phyloP scores from a whole-genome alignment of 2,888 invertebrate genomes.

The Drosophila cognata region DNA sequence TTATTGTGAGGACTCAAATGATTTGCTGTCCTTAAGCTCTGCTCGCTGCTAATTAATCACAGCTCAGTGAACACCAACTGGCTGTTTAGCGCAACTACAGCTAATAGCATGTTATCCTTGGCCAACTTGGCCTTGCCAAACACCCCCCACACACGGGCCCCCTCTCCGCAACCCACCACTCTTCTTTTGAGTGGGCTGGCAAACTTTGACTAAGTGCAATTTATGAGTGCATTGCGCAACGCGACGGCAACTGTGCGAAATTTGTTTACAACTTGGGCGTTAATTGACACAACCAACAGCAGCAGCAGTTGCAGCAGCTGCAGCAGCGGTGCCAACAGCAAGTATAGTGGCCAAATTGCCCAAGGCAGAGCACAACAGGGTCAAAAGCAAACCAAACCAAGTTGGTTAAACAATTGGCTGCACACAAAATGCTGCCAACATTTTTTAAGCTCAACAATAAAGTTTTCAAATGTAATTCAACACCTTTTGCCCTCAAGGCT shows the following conservation, averaged over 20 bases:
- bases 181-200: slow-evolving; percentile 15
- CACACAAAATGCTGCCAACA: slow-evolving; percentile 50
- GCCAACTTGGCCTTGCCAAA: slow-evolving; percentile 25
- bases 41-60: slow-evolving; percentile 69
- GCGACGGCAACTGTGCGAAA: slow-evolving; percentile 66
- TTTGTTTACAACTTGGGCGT: slow-evolving; percentile 80
- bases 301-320: slow-evolving; percentile 5
- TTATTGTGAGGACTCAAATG: slow-evolving; percentile 35
- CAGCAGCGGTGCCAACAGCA: slow-evolving; percentile 13
- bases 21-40: slow-evolving; percentile 39
- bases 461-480: slow-evolving; percentile 76
- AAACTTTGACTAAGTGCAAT: slow-evolving; percentile 77
- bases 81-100: slow-evolving; percentile 62
- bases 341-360: not conserved
- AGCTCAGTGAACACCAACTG: slow-evolving; percentile 63
- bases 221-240: slow-evolving; percentile 73
- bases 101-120: slow-evolving; percentile 69
- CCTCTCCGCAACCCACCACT: not conserved
- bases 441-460: slow-evolving; percentile 43
- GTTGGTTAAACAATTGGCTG: slow-evolving; percentile 68
- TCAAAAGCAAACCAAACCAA: slow-evolving; percentile 43
- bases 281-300: slow-evolving; percentile 69
- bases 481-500: slow-evolving; percentile 61
- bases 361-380: slow-evolving; percentile 33
- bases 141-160: not conserved